Conservation (phyloP, 2,113 vertebrate species). For the Poecile atricapillus region DNA sequence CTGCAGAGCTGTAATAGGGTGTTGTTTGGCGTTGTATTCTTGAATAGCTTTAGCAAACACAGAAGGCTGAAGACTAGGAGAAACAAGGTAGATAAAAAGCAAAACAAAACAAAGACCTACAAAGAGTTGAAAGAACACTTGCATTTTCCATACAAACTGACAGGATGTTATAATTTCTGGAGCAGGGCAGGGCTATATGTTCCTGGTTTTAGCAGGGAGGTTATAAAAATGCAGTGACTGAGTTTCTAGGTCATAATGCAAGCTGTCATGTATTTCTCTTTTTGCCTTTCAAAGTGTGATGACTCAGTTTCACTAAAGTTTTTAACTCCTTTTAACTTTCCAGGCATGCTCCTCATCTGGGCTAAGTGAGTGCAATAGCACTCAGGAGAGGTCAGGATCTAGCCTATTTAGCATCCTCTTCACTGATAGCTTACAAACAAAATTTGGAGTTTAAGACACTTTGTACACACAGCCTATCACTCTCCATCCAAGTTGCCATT, state of each 20-base stretch:
- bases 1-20: background rate
- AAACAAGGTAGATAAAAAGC: background rate
- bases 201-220: background rate
- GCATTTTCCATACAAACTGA: background rate
- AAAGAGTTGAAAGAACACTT: background rate
- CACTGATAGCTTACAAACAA: background rate
- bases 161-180: background rate
- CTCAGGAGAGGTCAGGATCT: background rate
- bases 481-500: background rate
- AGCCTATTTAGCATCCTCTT: background rate
- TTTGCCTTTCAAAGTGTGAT: background rate
- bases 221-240: background rate
- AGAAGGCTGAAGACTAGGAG: background rate
- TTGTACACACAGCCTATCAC: background rate
- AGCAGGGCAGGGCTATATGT: background rate
- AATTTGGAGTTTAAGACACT: background rate
- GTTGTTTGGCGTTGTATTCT: background rate
- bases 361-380: background rate
- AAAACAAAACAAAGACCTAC: background rate
- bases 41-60: background rate
- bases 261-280: constrained; percentile 5
- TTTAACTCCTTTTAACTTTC: background rate
- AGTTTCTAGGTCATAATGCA: constrained; percentile 39
- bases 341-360: background rate
- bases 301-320: background rate